Evolutionary conservation across 92 coral and sea anemone genomes (phyloP).

Genomic region (Palythoa grandiflora): DNA sequence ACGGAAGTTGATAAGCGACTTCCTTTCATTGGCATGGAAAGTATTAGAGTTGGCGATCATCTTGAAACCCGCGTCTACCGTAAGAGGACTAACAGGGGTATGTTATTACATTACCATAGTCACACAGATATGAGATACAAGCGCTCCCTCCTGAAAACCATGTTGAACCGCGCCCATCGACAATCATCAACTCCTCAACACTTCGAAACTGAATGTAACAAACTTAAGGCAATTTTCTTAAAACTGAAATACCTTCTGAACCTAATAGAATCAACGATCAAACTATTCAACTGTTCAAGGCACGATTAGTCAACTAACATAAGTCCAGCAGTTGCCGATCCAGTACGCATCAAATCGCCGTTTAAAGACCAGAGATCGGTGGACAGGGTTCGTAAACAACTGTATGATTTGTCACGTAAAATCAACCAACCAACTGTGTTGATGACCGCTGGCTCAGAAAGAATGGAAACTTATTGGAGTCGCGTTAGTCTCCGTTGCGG

Average conservation of each 20-base stretch:
- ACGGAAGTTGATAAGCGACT: background rate
- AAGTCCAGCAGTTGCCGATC: no score
- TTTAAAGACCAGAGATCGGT: no score
- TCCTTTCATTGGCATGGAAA: conserved; percentile 5
- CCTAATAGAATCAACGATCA: no score
- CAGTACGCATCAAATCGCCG: no score
- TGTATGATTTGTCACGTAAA: no score
- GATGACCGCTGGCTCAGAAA: no score
- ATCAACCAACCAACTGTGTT: no score
- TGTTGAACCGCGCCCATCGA: background rate
- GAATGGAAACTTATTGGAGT: no score
- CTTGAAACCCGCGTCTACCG: conserved; percentile 19
- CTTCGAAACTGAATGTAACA: background rate
- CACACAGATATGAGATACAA: conserved; percentile 1
- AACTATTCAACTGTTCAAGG: no score
- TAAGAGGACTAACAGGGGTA: background rate
- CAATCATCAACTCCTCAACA: background rate
- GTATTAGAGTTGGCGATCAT: background rate
- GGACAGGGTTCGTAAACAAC: no score
- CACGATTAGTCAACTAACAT: no score
- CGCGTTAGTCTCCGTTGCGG: background rate
- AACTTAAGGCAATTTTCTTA: background rate
- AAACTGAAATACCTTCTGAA: background rate
- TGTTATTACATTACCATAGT: background rate
- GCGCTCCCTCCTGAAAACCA: conserved; percentile 2